Base-by-base conservation (phyloP, 2,888 invertebrate species). In the Campopleginae sp. region DNA sequence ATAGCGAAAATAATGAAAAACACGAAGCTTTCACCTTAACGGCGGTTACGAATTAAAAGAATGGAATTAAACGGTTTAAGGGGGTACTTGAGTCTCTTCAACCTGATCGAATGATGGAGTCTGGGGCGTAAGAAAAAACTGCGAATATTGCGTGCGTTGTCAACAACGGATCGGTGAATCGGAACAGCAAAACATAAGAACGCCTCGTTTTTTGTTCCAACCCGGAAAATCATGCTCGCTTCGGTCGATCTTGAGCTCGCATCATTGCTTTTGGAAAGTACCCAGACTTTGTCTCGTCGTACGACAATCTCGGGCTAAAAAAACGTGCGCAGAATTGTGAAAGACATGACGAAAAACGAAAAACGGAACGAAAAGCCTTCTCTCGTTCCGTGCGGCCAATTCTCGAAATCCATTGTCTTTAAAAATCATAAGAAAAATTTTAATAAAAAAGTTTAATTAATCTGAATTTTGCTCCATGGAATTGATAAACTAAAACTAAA, bases 211-310 rank as follows among this genome's bases (percentile, higher is more conserved):
- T 63, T 65, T 44, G 12, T 58, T 7, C 58, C 19, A 72, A 72
- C 66, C 83, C 74, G 79, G 70, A 48, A 83, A 82, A 78, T 68
- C 14, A 17, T 31, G 31, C n/a, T 38, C 38, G 42, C 23, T 23
- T 54, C 54, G 23, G 42, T 68, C 74, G 33, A 42, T 27, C 48
- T 17, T 31, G 42, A 61, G 38, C 54, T 71, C 78, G 74, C 74
- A 83, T 79, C 79, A 33, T 51, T 79, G 75, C 38, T 70, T 79
- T 83, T 79, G 65, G 77, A 72, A 77, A 84, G 80, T 72, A 71
- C 71, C 58, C 71, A 61, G 58, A 51, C 72, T 72, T 66, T 19
- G 31, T 63, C 54, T 63, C 58, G 63, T 84, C 66, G 72, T 46
- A n/a, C 58, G 10, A 54, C 33, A 42, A 27, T 46, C 33, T 31